Evolutionary conservation across 1,140 invertebrate species (phyloP).

Genomic region (Chlorops oryzae): DNA sequence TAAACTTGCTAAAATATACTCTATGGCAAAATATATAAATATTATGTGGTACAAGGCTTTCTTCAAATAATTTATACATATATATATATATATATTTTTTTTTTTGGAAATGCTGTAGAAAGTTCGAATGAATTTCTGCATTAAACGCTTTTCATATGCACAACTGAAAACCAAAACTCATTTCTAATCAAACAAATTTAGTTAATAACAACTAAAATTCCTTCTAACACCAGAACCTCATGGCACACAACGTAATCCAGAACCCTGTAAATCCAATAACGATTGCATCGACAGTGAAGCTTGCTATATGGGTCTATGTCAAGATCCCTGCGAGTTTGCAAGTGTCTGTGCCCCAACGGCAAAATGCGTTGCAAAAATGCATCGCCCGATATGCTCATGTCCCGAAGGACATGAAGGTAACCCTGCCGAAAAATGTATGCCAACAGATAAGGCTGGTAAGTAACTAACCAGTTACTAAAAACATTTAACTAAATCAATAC

Average conservation of each 20-base stretch:
- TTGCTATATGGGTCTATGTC: constrained; percentile 66
- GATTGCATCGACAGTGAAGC: constrained; percentile 69
- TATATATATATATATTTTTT: no score
- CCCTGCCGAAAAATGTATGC: constrained; percentile 66
- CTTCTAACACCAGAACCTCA: constrained; percentile 55
- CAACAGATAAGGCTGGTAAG: constrained; percentile 63
- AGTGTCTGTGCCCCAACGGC: constrained; percentile 64
- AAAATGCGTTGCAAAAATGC: constrained; percentile 66
- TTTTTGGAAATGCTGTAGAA: no score
- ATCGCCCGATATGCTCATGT: constrained; percentile 71
- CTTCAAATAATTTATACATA: no score
- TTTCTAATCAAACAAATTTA: no score
- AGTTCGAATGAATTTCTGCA: no score
- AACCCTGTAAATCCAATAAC: constrained; percentile 65
- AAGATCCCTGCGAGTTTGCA: constrained; percentile 68
- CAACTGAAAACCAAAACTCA: no score
- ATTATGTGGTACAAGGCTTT: no score
- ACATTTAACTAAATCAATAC: constrained; percentile 14
- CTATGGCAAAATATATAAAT: no score
- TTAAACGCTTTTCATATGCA: no score
- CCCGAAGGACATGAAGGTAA: constrained; percentile 68
- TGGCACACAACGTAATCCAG: constrained; percentile 58
- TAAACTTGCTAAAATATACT: no score
- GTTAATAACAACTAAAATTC: constrained; percentile 4
- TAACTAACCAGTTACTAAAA: constrained; percentile 22